phyloP scores from a whole-genome alignment of 2,888 invertebrate species.

The Zaprionus obscuricornis region DNA sequence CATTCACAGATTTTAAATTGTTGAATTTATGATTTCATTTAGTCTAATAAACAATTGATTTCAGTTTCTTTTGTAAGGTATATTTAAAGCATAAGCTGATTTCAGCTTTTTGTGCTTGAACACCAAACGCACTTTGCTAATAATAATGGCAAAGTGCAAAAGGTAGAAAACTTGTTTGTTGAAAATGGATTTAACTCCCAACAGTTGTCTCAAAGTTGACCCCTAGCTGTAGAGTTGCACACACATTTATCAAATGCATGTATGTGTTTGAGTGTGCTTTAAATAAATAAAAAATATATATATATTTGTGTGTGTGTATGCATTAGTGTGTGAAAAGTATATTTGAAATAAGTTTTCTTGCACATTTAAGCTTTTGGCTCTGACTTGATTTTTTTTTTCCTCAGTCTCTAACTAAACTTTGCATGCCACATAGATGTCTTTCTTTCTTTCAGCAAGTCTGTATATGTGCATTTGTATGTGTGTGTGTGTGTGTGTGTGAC shows the following conservation, averaged over 20 bases:
- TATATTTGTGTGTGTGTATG: neutral
- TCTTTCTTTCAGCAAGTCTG: neutral
- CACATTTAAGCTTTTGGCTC: constrained; percentile 58
- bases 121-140: constrained; percentile 57
- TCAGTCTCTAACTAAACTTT: constrained; percentile 45
- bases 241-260: constrained; percentile 10
- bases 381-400: constrained; percentile 13
- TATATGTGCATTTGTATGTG: neutral
- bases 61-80: constrained; percentile 15
- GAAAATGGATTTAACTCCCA: constrained; percentile 61
- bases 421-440: constrained; percentile 28
- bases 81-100: constrained; percentile 61
- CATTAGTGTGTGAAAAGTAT: too few species aligned
- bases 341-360: constrained; percentile 55
- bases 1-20: too few species aligned
- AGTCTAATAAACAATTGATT: too few species aligned
- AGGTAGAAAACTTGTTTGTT: constrained; percentile 55
- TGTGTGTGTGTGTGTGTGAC: neutral
- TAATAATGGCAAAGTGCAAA: constrained; percentile 59
- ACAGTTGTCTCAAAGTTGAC: constrained; percentile 72
- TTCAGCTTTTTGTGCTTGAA: constrained; percentile 39
- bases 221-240: constrained; percentile 25
- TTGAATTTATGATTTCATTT: too few species aligned
- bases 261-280: constrained; percentile 24
- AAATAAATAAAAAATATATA: constrained; percentile 48